These are phyloP conservation scores for Tyrannus savana DNA, from an alignment of 2,113 vertebrate genomes.

Conservation along the genomic window DNA sequence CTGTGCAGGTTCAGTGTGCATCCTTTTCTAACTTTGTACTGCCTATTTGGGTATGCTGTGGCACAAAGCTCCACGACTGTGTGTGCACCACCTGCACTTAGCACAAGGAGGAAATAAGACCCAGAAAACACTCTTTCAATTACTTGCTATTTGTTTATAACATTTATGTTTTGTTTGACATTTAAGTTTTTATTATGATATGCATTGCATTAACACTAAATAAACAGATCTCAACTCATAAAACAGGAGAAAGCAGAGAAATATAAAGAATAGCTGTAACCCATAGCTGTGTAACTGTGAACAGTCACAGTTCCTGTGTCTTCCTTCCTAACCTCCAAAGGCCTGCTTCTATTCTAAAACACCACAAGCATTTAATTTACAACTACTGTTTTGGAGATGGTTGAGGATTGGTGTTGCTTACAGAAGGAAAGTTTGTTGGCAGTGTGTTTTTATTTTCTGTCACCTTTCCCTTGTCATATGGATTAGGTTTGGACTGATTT, in stretches of 20 bases:
- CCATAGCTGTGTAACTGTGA: neutral
- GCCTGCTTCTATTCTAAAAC: neutral
- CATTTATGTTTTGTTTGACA: neutral
- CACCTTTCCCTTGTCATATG: neutral
- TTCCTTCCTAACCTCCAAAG: neutral
- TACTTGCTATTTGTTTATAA: neutral
- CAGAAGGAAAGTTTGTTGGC: neutral
- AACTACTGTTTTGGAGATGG: neutral
- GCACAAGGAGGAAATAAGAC: neutral
- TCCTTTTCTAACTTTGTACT: neutral
- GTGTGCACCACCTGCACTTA: neutral
- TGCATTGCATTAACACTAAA: neutral
- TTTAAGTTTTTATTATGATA: neutral
- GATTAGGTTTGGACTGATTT: neutral
- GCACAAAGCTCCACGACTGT: fast-evolving
- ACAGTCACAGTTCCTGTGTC: neutral
- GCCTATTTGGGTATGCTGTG: neutral
- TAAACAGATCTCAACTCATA: neutral
- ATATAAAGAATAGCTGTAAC: neutral
- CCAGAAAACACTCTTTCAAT: neutral
- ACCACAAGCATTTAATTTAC: neutral
- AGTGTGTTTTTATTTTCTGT: neutral
- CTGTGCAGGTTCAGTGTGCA: neutral
- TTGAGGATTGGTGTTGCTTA: neutral
- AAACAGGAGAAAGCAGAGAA: neutral